Percentiles rank a stretch among this genome's conserved stretches.
Conservation (phyloP, 2,888 invertebrate genomes). For the Alcis repandata region DNA sequence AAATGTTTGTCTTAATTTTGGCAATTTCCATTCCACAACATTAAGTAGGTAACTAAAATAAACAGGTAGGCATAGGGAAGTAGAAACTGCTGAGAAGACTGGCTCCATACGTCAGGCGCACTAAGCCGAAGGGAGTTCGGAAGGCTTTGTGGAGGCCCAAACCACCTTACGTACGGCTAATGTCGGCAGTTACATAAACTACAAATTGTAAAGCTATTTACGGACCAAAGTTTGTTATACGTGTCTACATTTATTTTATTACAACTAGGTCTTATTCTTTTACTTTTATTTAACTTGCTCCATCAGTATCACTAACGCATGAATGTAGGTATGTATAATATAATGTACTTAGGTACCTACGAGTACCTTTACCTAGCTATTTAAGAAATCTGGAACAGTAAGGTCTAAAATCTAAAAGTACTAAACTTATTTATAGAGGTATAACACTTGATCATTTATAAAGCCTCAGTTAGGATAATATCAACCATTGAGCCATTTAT, state of each 20-base stretch:
- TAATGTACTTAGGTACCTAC: too few species aligned
- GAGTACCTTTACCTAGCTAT: too few species aligned
- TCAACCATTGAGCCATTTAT: neutral
- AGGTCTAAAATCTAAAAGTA: neutral
- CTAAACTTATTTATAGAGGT: neutral
- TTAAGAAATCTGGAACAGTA: too few species aligned
- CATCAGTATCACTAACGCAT: neutral
- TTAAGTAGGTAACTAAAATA: neutral
- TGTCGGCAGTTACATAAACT: slow-evolving; percentile 34
- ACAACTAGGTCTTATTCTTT: neutral
- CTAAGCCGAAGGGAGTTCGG: slow-evolving; percentile 21
- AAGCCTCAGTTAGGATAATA: neutral
- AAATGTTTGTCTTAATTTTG: neutral
- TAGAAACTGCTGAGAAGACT: slow-evolving; percentile 14
- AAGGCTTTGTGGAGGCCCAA: slow-evolving; percentile 17
- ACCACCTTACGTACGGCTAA: slow-evolving; percentile 23
- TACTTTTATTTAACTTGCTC: neutral
- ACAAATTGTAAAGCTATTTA: slow-evolving; percentile 32
- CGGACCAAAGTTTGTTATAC: slow-evolving; percentile 22
- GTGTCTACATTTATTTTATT: slow-evolving; percentile 18
- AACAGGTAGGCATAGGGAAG: neutral
- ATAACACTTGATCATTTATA: neutral
- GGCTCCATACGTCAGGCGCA: slow-evolving; percentile 22
- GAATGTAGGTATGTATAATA: too few species aligned
- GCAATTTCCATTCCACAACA: neutral